phyloP scores from a whole-genome alignment of 1,140 invertebrate species.

The Pteromalus puparum region DNA sequence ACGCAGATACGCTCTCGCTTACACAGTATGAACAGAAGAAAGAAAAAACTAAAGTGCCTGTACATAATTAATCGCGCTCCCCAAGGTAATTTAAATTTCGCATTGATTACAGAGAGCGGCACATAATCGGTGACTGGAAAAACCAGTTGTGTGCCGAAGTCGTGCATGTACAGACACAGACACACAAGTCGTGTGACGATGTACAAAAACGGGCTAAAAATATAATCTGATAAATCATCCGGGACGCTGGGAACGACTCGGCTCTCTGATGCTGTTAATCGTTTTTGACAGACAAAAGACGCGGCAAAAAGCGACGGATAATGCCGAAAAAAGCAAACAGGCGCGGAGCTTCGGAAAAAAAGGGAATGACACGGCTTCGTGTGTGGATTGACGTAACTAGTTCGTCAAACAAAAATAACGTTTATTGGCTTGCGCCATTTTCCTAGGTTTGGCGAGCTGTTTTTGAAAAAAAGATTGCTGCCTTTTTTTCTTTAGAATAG shows the following conservation, averaged over 20 bases:
- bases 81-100: slow-evolving; percentile 24
- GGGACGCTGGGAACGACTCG: neutral
- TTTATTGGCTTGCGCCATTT: neutral
- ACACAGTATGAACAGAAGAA: neutral
- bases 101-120: slow-evolving; percentile 3
- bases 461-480: neutral
- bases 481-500: no score
- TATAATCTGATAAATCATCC: slow-evolving; percentile 13
- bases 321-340: neutral
- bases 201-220: slow-evolving; percentile 21
- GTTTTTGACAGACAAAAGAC: slow-evolving; percentile 25
- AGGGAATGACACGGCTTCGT: neutral
- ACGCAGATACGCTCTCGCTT: neutral
- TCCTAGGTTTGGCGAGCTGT: neutral
- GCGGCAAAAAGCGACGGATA: neutral
- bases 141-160: slow-evolving; percentile 5
- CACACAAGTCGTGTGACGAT: neutral
- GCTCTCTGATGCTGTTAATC: neutral
- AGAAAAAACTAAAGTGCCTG: neutral
- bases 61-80: slow-evolving; percentile 5
- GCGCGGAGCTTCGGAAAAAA: neutral
- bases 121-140: slow-evolving; percentile 16
- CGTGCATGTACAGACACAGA: neutral
- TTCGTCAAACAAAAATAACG: neutral
- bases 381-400: neutral